These are phyloP conservation scores for Acanthornis magna DNA, from an alignment of 2,797 vertebrate species.

Conservation along the genomic window DNA sequence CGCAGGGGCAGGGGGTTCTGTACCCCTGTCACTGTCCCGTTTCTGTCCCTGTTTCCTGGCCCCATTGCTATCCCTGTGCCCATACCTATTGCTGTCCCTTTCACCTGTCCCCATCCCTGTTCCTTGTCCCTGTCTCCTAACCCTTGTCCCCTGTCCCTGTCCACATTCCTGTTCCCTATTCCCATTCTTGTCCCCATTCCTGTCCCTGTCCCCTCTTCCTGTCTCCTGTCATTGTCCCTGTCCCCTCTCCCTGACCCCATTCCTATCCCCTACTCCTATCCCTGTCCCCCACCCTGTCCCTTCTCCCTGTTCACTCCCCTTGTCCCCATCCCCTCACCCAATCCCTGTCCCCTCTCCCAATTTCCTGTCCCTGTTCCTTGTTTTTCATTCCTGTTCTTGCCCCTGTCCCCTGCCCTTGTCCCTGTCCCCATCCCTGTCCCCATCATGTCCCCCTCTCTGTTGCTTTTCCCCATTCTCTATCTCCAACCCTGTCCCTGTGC, in stretches of 20 bases:
- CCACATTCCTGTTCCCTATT: background rate
- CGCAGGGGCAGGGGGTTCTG: background rate
- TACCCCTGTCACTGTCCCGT: background rate
- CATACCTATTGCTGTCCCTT: too few species aligned
- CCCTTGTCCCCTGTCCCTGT: background rate
- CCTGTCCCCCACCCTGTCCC: background rate
- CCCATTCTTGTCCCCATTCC: too few species aligned
- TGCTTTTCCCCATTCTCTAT: background rate
- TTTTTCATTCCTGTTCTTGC: background rate
- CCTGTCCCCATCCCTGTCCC: background rate
- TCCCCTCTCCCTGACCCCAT: too few species aligned
- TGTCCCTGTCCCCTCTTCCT: background rate
- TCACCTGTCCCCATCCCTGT: background rate
- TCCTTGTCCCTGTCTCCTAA: background rate
- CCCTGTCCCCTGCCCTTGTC: too few species aligned
- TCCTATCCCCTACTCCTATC: background rate
- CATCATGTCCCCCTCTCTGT: background rate
- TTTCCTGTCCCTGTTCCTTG: too few species aligned
- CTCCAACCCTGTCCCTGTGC: background rate
- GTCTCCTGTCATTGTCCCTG: background rate
- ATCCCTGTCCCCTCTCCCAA: background rate
- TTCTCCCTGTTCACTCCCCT: background rate
- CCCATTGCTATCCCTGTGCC: background rate
- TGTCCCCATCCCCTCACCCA: background rate
- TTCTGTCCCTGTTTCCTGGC: background rate